Evolutionary conservation across 2,797 vertebrate species (phyloP).

Genomic region (Leuciscus waleckii): DNA sequence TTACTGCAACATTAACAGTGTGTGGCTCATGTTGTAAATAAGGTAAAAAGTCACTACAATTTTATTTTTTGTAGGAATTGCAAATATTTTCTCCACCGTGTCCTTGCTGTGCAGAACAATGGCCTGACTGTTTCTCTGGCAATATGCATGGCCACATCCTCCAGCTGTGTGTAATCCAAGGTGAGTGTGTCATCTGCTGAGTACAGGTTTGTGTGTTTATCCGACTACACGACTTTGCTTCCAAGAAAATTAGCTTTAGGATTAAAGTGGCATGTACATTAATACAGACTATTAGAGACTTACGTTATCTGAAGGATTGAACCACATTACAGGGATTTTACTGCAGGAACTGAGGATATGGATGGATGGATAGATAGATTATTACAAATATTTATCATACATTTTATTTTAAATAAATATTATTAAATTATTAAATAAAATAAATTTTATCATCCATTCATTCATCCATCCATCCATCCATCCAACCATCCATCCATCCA

Average conservation of each 20-base stretch:
- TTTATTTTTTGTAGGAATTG: background rate
- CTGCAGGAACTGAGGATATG: background rate
- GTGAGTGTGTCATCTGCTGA: constrained; percentile 63
- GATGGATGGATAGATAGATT: too few relatives aligned
- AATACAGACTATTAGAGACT: background rate
- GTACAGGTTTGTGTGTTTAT: constrained; percentile 1
- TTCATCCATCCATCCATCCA: too few relatives aligned
- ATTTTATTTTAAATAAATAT: too few relatives aligned
- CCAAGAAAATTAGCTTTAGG: background rate
- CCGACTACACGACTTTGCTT: background rate
- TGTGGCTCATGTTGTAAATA: background rate
- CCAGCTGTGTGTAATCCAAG: constrained; percentile 63
- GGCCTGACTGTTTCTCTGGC: constrained; percentile 56
- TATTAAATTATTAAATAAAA: too few relatives aligned
- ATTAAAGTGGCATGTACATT: background rate
- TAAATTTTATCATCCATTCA: too few relatives aligned
- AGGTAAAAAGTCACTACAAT: background rate
- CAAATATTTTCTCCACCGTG: constrained; percentile 49
- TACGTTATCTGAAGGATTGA: too few relatives aligned
- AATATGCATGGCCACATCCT: constrained; percentile 63
- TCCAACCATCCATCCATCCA: too few relatives aligned
- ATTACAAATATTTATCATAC: too few relatives aligned
- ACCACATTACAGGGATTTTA: background rate
- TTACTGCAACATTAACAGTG: background rate
- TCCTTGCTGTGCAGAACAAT: constrained; percentile 52